These are phyloP conservation scores for Conops quadrifasciatus DNA, from an alignment of 2,888 invertebrate species.

Conservation along the genomic window DNA sequence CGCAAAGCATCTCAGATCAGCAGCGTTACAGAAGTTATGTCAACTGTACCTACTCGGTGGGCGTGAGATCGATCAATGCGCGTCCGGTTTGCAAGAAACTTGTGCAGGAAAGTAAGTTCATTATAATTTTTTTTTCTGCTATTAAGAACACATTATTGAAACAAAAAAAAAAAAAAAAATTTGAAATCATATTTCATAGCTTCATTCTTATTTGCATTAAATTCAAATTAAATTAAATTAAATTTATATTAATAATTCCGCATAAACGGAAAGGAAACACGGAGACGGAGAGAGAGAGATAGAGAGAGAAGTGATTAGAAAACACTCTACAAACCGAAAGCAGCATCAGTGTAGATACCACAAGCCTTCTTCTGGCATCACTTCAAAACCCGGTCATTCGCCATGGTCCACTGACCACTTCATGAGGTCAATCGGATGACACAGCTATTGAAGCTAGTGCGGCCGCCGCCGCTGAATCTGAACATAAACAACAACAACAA, in stretches of 20 bases:
- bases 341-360: no score
- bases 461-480: background rate
- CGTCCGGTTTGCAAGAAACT: slow-evolving; percentile 79
- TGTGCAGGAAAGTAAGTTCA: slow-evolving; percentile 75
- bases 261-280: no score
- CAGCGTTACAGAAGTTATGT: slow-evolving; percentile 65
- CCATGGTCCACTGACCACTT: slow-evolving; percentile 14
- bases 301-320: slow-evolving; percentile 5
- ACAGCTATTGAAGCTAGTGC: background rate
- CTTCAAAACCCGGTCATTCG: slow-evolving; percentile 5
- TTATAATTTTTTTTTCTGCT: no score
- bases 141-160: no score
- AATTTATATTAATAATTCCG: no score
- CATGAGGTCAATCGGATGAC: slow-evolving; percentile 5
- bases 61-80: slow-evolving; percentile 65
- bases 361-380: no score
- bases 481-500: background rate
- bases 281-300: background rate
- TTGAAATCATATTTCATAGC: no score
- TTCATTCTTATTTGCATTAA: no score
- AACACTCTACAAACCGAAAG: no score
- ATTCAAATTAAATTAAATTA: no score
- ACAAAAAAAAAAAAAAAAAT: no score
- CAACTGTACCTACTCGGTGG: slow-evolving; percentile 66
- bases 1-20: slow-evolving; percentile 64